Evolutionary conservation across 2,888 invertebrate species (phyloP).

Genomic region (Venustoraphidia nigricollis): DNA sequence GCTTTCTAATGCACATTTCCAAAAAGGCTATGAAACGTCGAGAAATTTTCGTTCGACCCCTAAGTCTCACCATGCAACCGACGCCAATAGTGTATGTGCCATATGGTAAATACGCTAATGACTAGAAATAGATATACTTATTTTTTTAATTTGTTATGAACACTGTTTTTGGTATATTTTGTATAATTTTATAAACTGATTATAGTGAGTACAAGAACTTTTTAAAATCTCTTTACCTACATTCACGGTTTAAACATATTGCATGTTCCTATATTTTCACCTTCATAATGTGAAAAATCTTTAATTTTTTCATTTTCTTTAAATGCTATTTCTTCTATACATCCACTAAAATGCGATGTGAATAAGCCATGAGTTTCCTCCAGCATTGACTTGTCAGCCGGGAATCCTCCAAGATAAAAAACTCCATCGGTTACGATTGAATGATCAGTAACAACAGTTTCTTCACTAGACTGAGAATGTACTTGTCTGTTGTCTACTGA

Average conservation of each 20-base stretch:
- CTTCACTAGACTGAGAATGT: conserved; percentile 13
- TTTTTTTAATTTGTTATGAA: not conserved
- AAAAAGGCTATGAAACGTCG: too few relatives aligned
- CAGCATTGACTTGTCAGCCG: conserved; percentile 18
- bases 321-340: conserved; percentile 27
- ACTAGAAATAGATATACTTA: not conserved
- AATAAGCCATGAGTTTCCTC: conserved; percentile 27
- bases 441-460: conserved; percentile 8
- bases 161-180: not conserved
- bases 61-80: too few relatives aligned
- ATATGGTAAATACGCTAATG: too few relatives aligned
- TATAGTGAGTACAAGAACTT: not conserved
- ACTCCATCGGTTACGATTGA: conserved; percentile 22
- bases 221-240: too few relatives aligned
- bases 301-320: conserved; percentile 24
- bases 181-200: not conserved
- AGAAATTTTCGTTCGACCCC: too few relatives aligned
- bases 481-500: conserved; percentile 28
- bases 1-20: too few relatives aligned
- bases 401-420: conserved; percentile 30
- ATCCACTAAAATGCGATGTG: conserved; percentile 27
- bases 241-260: conserved; percentile 21
- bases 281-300: conserved; percentile 40
- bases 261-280: conserved; percentile 41
- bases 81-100: too few relatives aligned